Conservation (phyloP, 2,797 vertebrate species). For the Tapera naevia region DNA sequence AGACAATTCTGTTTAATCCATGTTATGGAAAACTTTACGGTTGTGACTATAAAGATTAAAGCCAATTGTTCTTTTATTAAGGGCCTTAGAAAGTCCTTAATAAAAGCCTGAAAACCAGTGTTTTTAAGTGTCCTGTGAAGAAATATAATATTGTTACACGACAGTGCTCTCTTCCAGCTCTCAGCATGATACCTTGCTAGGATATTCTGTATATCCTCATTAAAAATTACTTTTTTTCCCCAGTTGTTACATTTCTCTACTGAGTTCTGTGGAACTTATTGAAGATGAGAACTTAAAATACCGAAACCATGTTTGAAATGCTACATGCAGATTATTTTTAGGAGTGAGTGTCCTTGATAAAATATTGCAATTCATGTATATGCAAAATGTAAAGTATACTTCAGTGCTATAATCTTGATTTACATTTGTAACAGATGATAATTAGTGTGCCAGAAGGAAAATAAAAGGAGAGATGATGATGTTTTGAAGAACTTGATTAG, state of each 20-base stretch:
- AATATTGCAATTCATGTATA: constrained; percentile 53
- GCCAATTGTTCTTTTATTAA: neutral
- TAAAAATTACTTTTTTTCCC: neutral
- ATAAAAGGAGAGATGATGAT: constrained; percentile 36
- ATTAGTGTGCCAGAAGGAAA: constrained; percentile 36
- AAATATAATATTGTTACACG: neutral
- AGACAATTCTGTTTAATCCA: neutral
- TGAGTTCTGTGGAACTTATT: neutral
- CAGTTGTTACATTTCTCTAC: neutral
- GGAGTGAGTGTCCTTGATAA: neutral
- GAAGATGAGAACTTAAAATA: constrained; percentile 9
- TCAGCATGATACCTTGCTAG: neutral
- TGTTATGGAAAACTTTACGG: neutral
- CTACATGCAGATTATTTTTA: constrained; percentile 32
- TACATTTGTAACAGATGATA: constrained; percentile 58
- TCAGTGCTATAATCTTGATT: constrained; percentile 48
- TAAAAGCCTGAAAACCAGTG: too few relatives aligned
- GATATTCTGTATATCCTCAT: neutral
- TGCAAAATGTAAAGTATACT: constrained; percentile 50
- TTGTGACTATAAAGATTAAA: neutral
- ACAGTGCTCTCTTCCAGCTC: neutral
- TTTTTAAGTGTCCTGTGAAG: neutral
- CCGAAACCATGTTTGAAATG: neutral
- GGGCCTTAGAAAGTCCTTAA: neutral
- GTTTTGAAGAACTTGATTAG: constrained; percentile 44